Base-by-base conservation (phyloP, 2,888 invertebrate genomes). In the Trissolcus japonicus region DNA sequence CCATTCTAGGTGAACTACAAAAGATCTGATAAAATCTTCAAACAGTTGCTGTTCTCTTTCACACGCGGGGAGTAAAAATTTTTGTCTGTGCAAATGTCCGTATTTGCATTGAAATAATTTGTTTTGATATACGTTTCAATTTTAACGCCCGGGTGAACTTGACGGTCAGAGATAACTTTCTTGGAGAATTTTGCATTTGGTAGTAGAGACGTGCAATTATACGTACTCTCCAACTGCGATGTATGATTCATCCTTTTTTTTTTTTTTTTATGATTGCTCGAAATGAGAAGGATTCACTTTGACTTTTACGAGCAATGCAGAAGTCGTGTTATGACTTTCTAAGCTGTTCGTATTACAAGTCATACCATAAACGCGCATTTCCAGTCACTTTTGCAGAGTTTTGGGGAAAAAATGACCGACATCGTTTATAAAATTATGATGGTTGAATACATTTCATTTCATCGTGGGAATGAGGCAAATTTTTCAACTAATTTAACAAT, bases 321-420 rank as follows among this genome's bases (percentile, higher is more conserved):
- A 41, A 56, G 35, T 67, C 53, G 21, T 21, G 55, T 61, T 69
- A 61, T 61, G 48, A 61, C 69, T 69, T 69, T 69, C 69, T 69
- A 69, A 50, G 69, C 25, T 25, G 41, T 69, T 61, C 25, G 61
- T 41, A 55, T 55, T 56, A 43, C 68, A 46, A 65, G 48, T 16
- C 29, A 14, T n/a, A 41, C 2, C 53, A 14, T 62, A 53, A 66
- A 57, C 9, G 51, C 57, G 41, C 51, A 9, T 41, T 67, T 59
- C 59, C 67, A 17, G 41, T 51, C 51, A 59, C 51, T 41, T 67
- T 50, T 40, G 46, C 16, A 16, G 16, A 16, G 9, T 35, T 9
- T 46, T n/a, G n/a, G n/a, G n/a, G 4, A 6, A 6, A 46, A 46
- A 46, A 46, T n/a, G 1, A 46, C n/a, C 13, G n/a, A 46, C 16